These are phyloP conservation scores for Clarias gariepinus DNA, from an alignment of 2,113 vertebrate genomes.

Conservation along the genomic window DNA sequence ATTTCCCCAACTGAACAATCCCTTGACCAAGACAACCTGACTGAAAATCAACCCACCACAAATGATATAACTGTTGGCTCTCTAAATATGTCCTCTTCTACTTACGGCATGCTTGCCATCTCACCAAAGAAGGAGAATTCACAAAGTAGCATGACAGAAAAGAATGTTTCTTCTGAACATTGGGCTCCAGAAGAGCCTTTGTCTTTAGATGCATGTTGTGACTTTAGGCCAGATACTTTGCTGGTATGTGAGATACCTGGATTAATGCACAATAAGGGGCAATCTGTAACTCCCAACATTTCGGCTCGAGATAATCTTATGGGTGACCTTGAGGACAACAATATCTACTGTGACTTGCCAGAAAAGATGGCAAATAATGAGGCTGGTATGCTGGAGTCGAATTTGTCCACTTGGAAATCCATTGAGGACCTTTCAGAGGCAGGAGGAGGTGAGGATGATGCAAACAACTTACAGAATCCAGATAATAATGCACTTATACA, in stretches of 20 bases:
- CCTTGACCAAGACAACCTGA: constrained; percentile 75
- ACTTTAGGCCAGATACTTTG: constrained; percentile 69
- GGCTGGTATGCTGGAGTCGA: constrained; percentile 64
- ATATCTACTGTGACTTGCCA: constrained; percentile 59
- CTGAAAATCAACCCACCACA: constrained; percentile 69
- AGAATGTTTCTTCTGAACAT: constrained; percentile 46
- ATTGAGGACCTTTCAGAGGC: constrained; percentile 75
- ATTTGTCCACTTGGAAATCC: constrained; percentile 69
- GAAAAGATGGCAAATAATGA: constrained; percentile 62
- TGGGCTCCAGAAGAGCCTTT: constrained; percentile 56
- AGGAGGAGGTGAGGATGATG: constrained; percentile 72
- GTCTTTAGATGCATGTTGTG: constrained; percentile 66
- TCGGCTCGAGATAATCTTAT: constrained; percentile 59
- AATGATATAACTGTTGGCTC: constrained; percentile 67
- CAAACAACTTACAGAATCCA: constrained; percentile 70
- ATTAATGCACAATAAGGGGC: constrained; percentile 57
- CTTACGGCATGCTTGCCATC: constrained; percentile 72
- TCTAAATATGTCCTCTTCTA: constrained; percentile 60
- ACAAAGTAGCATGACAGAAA: constrained; percentile 62
- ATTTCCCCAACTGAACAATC: constrained; percentile 62
- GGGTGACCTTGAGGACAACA: constrained; percentile 69
- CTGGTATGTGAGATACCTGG: constrained; percentile 67
- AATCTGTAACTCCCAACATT: constrained; percentile 55
- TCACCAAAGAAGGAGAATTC: constrained; percentile 81
- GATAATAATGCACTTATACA: constrained; percentile 53